These are phyloP conservation scores for Xylocopa sonorina DNA, from an alignment of 1,140 invertebrate genomes.

Conservation along the genomic window DNA sequence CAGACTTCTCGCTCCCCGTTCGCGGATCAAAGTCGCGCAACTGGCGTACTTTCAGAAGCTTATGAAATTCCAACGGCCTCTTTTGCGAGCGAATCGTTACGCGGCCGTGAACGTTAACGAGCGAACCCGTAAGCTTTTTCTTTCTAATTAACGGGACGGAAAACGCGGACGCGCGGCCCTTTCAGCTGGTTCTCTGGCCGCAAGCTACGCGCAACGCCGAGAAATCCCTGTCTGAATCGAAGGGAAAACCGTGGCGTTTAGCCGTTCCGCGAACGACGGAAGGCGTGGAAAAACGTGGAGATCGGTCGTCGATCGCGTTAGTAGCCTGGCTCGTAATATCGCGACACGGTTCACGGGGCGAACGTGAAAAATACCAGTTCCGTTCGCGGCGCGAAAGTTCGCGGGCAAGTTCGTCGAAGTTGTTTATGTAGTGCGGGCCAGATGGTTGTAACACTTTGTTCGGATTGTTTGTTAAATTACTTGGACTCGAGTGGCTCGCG, in stretches of 20 bases:
- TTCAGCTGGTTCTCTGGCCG: not conserved
- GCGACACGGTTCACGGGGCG: too few relatives aligned
- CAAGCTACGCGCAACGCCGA: not conserved
- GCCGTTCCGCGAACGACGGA: not conserved
- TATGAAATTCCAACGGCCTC: conserved; percentile 34
- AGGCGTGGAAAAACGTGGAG: not conserved
- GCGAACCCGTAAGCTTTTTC: conserved; percentile 24
- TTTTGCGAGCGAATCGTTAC: conserved; percentile 17
- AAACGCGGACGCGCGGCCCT: conserved; percentile 2
- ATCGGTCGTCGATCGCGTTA: too few relatives aligned
- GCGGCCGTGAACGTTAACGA: conserved; percentile 19
- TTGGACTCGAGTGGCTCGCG: too few relatives aligned
- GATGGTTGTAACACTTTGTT: too few relatives aligned
- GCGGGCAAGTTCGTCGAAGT: too few relatives aligned
- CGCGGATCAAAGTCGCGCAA: conserved; percentile 36
- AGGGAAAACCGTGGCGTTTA: not conserved
- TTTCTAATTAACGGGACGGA: conserved; percentile 31
- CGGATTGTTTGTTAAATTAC: too few relatives aligned
- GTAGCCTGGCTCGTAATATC: too few relatives aligned
- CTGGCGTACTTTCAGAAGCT: conserved; percentile 37
- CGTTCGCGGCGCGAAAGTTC: too few relatives aligned
- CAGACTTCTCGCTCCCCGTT: conserved; percentile 20
- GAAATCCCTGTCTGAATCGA: not conserved
- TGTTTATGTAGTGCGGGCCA: too few relatives aligned
- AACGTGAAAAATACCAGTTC: too few relatives aligned